phyloP scores from a whole-genome alignment of 2,113 vertebrate genomes.

The Hippocampus mohnikei region DNA sequence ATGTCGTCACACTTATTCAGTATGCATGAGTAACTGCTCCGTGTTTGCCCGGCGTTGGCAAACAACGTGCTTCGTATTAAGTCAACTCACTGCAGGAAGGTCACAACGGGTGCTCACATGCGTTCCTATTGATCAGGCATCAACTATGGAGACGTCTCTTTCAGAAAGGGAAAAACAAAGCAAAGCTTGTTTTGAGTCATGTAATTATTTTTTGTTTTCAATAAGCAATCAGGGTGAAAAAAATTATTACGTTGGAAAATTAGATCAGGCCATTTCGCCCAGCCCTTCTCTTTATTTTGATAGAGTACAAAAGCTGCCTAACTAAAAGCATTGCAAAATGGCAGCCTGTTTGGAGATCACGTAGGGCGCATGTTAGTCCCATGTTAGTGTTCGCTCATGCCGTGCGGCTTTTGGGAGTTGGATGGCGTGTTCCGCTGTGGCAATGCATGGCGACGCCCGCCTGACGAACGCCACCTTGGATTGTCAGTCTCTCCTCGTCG shows the following conservation, averaged over 20 bases:
- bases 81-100: neutral
- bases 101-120: neutral
- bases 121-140: neutral
- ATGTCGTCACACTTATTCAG: constrained; percentile 66
- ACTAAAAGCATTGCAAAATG: neutral
- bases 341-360: neutral
- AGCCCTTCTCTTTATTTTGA: neutral
- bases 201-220: too few relatives aligned
- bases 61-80: neutral
- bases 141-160: neutral
- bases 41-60: constrained; percentile 35
- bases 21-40: constrained; percentile 75
- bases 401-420: neutral
- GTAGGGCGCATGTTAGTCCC: neutral
- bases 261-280: neutral
- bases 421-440: neutral
- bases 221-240: neutral
- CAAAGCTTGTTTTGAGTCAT: too few relatives aligned
- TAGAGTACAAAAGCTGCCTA: neutral
- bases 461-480: neutral
- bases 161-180: too few relatives aligned
- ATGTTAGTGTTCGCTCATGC: neutral
- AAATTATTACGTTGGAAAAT: neutral
- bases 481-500: neutral
- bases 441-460: constrained; percentile 1